Evolutionary conservation across 2,113 vertebrate species (phyloP).

Genomic region (Hemiscyllium ocellatum): DNA sequence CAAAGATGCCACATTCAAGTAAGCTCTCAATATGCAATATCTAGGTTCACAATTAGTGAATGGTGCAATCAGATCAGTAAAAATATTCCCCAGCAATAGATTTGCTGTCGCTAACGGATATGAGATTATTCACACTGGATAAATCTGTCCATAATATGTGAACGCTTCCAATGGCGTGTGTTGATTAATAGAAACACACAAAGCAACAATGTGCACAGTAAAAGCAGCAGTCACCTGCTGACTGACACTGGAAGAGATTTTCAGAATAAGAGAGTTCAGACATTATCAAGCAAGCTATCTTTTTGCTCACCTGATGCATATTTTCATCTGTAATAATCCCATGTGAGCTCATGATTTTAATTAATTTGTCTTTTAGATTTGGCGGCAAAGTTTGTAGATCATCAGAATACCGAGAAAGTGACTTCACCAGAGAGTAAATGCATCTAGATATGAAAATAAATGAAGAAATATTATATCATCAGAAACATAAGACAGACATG

Average conservation of each 20-base stretch:
- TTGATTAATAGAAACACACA: background rate
- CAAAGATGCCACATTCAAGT: background rate
- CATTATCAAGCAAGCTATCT: background rate
- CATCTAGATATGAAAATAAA: constrained; percentile 54
- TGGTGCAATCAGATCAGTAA: background rate
- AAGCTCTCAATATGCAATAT: background rate
- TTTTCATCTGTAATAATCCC: constrained; percentile 71
- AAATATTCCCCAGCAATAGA: background rate
- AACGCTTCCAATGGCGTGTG: background rate
- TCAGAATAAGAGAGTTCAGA: background rate
- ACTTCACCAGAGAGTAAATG: constrained; percentile 56
- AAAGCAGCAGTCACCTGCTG: background rate
- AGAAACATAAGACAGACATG: background rate
- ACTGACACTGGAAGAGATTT: background rate
- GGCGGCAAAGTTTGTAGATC: constrained; percentile 66
- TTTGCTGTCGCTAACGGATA: background rate
- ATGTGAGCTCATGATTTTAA: constrained; percentile 65
- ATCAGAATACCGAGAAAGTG: constrained; percentile 59
- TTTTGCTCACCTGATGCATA: constrained; percentile 67
- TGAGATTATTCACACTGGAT: background rate
- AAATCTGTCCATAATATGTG: background rate
- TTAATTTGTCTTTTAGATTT: constrained; percentile 71
- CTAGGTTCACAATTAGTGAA: background rate
- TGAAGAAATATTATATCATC: background rate
- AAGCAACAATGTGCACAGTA: background rate